Base-by-base conservation (phyloP, 1,140 invertebrate species). In the Sycophaga agraensis region DNA sequence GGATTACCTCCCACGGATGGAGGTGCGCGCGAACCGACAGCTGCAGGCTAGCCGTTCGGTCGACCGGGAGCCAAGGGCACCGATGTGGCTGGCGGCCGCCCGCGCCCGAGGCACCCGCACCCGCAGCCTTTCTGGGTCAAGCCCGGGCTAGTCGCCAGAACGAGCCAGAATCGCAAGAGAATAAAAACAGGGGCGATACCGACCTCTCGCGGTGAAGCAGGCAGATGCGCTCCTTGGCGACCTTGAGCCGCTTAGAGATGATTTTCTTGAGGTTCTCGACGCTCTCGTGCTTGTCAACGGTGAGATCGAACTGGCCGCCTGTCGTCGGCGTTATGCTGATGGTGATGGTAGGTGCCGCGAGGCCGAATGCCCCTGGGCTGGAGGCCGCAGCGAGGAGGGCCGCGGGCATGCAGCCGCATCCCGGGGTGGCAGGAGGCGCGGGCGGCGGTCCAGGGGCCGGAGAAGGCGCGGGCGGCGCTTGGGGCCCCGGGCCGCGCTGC, bases 171-270 rank as follows among this genome's bases (percentile, higher is more conserved):
- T 34, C 31, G 31, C 31, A 6, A 11, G 11, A 34, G 42, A 45
- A 22, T 22, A 6, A 22, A 45, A 12, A 8, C 11, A 48, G 5
- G 14, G 14, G 14, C 21, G 43, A 31, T 11, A 3, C 4, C 22
- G 3, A 95, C 94, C 92, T 94, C 82, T 97, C 92, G 68, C 91
- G 87, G 81, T 94, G 90, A 58, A 97, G 84, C 70, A 97, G 83
- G 78, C 91, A 93, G 80, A 96, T 94, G 73, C 92, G 87, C 82
- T 95, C 92, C 81, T 94, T 94, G 65, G 91, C 88, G 73, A 96
- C 91, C 85, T 93, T 94, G 60, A 96, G 83, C 76, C 88, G 89
- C 80, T 94, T 93, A n/a, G 93, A 93, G 69, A 96, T 91, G 46
- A 91, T 84, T 81, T 93, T 93, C 80, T 96, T 95, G 14, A 96